phyloP scores from a whole-genome alignment of 2,113 vertebrate species.

The Protobothrops mucrosquamatus region DNA sequence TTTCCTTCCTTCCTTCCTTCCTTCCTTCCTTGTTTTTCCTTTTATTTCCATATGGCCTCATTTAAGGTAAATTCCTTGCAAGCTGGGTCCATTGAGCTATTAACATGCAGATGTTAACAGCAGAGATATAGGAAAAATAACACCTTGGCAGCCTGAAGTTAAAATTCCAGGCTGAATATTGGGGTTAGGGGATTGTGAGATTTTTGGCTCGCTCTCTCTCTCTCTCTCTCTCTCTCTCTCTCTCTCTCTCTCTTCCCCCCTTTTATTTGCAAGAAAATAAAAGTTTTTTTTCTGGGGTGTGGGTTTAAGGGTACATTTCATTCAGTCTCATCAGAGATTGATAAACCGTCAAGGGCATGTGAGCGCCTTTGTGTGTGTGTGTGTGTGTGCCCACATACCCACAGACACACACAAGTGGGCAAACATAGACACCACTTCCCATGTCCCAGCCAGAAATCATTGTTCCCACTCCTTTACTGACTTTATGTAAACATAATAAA shows the following conservation, averaged over 20 bases:
- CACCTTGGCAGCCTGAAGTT: conserved; percentile 27
- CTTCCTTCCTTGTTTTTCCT: neutral
- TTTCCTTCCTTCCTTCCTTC: neutral
- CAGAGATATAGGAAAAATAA: neutral
- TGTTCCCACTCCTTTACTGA: conserved; percentile 45
- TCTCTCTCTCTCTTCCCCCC: too few species aligned
- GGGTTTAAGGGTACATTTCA: neutral
- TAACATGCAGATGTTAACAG: conserved; percentile 29
- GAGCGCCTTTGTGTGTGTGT: neutral
- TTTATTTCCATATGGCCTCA: conserved; percentile 47
- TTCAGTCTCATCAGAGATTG: conserved; percentile 1
- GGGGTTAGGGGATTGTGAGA: conserved; percentile 14
- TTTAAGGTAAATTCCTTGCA: conserved; percentile 36
- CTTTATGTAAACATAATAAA: conserved; percentile 49
- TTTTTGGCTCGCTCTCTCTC: too few species aligned
- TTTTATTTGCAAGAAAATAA: conserved; percentile 14
- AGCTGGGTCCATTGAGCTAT: conserved; percentile 22
- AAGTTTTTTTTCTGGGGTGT: neutral
- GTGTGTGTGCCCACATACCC: neutral
- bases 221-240: too few species aligned
- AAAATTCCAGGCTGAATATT: conserved; percentile 23
- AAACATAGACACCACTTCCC: neutral
- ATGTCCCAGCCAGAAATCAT: conserved; percentile 45
- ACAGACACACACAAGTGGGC: neutral
- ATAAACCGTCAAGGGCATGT: conserved; percentile 1